A percentile compares a stretch with the other conserved stretches of the same genome.
phyloP scores from a whole-genome alignment of 2,797 vertebrate genomes.

The Remorina albescens region DNA sequence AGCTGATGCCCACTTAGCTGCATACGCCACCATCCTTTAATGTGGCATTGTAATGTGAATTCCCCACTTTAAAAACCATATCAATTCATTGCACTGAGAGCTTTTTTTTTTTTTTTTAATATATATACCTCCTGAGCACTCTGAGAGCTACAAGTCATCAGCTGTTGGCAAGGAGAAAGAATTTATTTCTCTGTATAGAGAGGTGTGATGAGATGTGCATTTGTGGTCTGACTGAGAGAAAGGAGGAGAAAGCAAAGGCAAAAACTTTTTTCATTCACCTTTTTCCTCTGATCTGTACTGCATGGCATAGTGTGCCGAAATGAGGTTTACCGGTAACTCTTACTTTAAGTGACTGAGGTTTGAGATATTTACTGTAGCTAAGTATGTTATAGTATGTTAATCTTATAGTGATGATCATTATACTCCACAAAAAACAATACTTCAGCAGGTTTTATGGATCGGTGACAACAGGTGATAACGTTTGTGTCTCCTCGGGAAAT shows the following conservation, averaged over 20 bases:
- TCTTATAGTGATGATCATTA: slow-evolving; percentile 39
- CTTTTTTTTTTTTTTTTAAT: slow-evolving; percentile 42
- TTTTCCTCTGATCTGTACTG: slow-evolving; percentile 39
- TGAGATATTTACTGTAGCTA: slow-evolving; percentile 55
- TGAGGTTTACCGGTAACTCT: slow-evolving; percentile 49
- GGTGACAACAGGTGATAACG: slow-evolving; percentile 15
- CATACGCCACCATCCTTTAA: slow-evolving; percentile 5
- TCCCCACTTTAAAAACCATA: slow-evolving; percentile 51
- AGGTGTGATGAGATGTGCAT: slow-evolving; percentile 31
- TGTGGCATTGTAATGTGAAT: slow-evolving; percentile 31
- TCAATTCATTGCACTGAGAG: slow-evolving; percentile 58
- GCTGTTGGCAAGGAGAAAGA: slow-evolving; percentile 37
- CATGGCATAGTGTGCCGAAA: slow-evolving; percentile 63
- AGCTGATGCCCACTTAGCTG: slow-evolving; percentile 13
- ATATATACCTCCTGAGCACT: slow-evolving; percentile 46
- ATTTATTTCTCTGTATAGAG: slow-evolving; percentile 28
- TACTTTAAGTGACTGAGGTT: slow-evolving; percentile 44
- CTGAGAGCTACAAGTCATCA: slow-evolving; percentile 47
- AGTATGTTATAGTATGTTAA: slow-evolving; percentile 53
- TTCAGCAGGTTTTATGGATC: slow-evolving; percentile 34
- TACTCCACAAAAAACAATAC: slow-evolving; percentile 61
- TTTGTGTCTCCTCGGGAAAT: slow-evolving; percentile 35
- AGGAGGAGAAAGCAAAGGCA: neutral
- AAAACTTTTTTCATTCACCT: slow-evolving; percentile 44
- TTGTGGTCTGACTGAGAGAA: slow-evolving; percentile 26